phyloP scores from a whole-genome alignment of 1,140 invertebrate genomes.

The Onthophagus taurus region DNA sequence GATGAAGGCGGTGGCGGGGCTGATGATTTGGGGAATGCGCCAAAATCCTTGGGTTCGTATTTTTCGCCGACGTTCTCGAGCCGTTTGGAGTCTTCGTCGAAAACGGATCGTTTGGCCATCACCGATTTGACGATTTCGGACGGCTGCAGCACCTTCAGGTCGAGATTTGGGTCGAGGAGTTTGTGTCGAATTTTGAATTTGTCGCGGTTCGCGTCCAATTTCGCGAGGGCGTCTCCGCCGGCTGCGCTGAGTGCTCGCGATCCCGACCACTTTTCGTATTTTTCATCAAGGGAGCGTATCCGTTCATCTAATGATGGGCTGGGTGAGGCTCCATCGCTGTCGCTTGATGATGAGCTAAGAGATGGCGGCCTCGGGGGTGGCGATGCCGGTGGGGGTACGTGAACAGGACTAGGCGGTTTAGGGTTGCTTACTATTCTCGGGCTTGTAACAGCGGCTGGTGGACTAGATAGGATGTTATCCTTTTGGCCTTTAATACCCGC shows the following conservation, averaged over 20 bases:
- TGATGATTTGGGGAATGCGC: constrained; percentile 27
- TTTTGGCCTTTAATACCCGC: constrained; percentile 37
- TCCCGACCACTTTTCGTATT: constrained; percentile 83
- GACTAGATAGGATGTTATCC: constrained; percentile 31
- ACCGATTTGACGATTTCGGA: constrained; percentile 91
- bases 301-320: constrained; percentile 75
- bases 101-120: constrained; percentile 83
- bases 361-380: constrained; percentile 48
- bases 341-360: constrained; percentile 50
- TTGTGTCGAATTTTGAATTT: constrained; percentile 49
- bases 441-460: constrained; percentile 36
- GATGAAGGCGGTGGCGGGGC: constrained; percentile 11
- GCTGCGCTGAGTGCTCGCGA: constrained; percentile 47
- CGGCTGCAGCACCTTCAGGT: constrained; percentile 70
- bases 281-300: constrained; percentile 80
- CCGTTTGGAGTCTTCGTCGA: constrained; percentile 90
- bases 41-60: constrained; percentile 65
- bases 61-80: constrained; percentile 83
- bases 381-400: constrained; percentile 46
- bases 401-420: constrained; percentile 31
- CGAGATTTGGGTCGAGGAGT: constrained; percentile 54
- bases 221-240: constrained; percentile 46
- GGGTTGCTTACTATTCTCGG: constrained; percentile 32
- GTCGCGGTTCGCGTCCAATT: constrained; percentile 45
- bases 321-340: constrained; percentile 44